A percentile compares a stretch with the other conserved stretches of the same genome.
These are phyloP conservation scores for Atlantisia rogersi DNA, from an alignment of 2,113 vertebrate species.

Conservation along the genomic window DNA sequence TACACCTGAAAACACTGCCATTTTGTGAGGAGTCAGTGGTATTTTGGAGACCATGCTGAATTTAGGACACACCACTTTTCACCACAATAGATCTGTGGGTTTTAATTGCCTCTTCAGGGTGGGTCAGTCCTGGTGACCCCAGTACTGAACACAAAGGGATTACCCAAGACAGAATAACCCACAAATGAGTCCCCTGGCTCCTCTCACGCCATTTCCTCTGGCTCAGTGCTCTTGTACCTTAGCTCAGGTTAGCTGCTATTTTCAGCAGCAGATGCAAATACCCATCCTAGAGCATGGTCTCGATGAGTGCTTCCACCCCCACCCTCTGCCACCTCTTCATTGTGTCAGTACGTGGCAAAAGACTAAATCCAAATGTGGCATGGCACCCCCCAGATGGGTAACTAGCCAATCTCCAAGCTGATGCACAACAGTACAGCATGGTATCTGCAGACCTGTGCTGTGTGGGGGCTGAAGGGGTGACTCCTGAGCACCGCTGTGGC, in stretches of 20 bases:
- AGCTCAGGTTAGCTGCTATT: not conserved
- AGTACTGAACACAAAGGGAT: not conserved
- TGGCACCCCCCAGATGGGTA: not conserved
- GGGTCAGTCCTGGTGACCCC: not conserved
- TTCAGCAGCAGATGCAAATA: not conserved
- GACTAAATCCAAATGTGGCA: not conserved
- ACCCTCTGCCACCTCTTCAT: not conserved
- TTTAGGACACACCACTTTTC: not conserved
- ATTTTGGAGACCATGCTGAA: not conserved
- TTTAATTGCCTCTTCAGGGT: not conserved
- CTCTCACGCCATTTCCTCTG: not conserved
- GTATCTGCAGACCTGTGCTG: not conserved
- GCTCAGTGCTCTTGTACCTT: not conserved
- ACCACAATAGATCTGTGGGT: not conserved
- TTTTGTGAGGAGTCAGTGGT: not conserved
- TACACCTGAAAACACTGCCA: not conserved
- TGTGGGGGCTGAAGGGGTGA: not conserved
- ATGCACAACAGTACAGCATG: accelerated
- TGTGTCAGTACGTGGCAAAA: accelerated
- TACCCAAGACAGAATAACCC: not conserved
- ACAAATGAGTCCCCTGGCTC: not conserved
- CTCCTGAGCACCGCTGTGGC: not conserved
- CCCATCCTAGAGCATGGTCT: not conserved
- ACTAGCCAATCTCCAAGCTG: not conserved
- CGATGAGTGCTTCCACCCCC: not conserved